Evolutionary conservation across 2,888 invertebrate species (phyloP).

Genomic region (Mesorhabditis spiculigera): DNA sequence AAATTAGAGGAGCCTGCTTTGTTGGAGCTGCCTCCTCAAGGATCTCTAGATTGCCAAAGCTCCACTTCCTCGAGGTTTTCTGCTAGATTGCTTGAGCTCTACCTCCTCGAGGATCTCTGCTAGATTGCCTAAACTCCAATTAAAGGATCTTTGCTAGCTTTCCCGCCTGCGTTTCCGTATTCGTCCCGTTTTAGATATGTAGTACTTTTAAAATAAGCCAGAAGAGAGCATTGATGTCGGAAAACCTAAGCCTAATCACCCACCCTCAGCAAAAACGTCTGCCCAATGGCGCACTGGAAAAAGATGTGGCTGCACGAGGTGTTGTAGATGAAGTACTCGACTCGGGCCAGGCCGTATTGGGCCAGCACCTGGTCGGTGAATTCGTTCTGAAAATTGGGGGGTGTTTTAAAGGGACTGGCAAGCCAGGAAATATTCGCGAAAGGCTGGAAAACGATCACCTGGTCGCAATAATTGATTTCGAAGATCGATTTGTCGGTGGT

Average conservation of each 20-base stretch:
- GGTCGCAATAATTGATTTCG: slow-evolving; percentile 51
- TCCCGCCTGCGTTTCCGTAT: too few species aligned
- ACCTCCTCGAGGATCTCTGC: too few species aligned
- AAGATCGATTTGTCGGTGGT: slow-evolving; percentile 14
- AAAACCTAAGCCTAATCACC: slow-evolving; percentile 7
- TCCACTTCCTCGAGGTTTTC: too few species aligned
- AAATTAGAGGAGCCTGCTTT: slow-evolving; percentile 1
- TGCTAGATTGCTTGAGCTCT: too few species aligned
- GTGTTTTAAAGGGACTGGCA: too few species aligned
- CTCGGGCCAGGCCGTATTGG: slow-evolving; percentile 36
- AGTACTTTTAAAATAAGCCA: not conserved
- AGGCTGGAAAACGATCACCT: slow-evolving; percentile 13
- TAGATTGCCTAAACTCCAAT: too few species aligned
- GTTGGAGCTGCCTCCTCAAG: too few species aligned
- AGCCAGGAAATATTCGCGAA: not conserved
- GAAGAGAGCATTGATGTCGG: not conserved
- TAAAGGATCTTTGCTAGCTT: too few species aligned
- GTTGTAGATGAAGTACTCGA: slow-evolving; percentile 56
- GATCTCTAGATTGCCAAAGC: too few species aligned
- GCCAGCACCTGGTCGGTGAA: slow-evolving; percentile 38
- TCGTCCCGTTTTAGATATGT: too few species aligned
- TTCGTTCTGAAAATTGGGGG: slow-evolving; percentile 18
- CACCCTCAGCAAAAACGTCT: slow-evolving; percentile 45
- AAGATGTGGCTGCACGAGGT: slow-evolving; percentile 47
- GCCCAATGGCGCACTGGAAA: slow-evolving; percentile 55